Evolutionary conservation across 2,888 invertebrate species (phyloP).

Genomic region (Harpagoxenus sublaevis): DNA sequence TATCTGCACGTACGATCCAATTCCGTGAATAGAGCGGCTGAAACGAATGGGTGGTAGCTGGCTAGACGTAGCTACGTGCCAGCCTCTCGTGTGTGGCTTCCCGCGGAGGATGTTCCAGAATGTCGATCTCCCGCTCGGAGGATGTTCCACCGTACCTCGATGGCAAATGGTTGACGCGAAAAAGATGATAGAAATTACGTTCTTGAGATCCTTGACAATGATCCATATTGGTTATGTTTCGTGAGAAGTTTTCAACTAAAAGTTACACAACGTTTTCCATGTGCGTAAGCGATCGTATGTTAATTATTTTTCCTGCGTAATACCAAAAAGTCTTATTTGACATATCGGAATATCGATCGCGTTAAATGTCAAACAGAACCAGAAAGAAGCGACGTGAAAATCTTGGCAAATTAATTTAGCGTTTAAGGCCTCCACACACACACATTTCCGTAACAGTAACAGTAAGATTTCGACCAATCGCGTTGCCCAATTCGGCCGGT

Average conservation of each 20-base stretch:
- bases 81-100: constrained; percentile 14
- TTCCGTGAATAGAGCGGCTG: constrained; percentile 68
- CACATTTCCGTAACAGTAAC: no score
- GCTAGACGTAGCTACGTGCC: constrained; percentile 64
- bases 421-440: background rate
- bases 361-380: constrained; percentile 31
- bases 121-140: constrained; percentile 4
- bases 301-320: background rate
- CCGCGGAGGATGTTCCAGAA: background rate
- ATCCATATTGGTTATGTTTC: background rate
- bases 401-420: constrained; percentile 50
- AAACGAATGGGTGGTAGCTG: constrained; percentile 54
- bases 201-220: background rate
- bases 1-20: constrained; percentile 72
- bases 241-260: background rate
- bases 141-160: background rate
- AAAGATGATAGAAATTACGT: background rate
- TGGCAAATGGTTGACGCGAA: constrained; percentile 2
- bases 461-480: no score
- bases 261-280: background rate
- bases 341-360: constrained; percentile 23
- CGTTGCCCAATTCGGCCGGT: no score
- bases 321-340: background rate
- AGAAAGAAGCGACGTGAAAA: background rate
- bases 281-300: background rate